phyloP scores from a whole-genome alignment of 2,888 invertebrate species.

The Caenorhabditis wallacei region DNA sequence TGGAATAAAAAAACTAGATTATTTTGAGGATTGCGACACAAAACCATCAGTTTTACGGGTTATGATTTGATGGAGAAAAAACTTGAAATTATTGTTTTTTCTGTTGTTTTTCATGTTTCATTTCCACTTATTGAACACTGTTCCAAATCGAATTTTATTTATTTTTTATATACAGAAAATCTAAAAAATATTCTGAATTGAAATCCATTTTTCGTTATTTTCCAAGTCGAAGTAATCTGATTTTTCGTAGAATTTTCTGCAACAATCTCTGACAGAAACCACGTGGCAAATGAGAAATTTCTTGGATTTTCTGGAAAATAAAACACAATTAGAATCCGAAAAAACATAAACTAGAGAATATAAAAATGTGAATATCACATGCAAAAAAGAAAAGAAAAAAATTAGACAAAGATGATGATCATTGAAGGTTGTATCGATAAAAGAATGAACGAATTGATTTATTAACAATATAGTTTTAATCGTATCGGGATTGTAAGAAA shows the following conservation, averaged over 20 bases:
- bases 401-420: conserved; percentile 33
- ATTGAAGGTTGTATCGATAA: conserved; percentile 42
- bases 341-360: background rate
- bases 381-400: conserved; percentile 13
- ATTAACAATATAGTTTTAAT: conserved; percentile 33
- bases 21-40: conserved; percentile 16
- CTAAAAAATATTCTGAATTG: background rate
- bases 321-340: background rate
- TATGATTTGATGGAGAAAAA: conserved; percentile 10
- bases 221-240: background rate
- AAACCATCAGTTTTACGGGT: conserved; percentile 17
- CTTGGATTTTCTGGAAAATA: conserved; percentile 10
- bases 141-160: conserved; percentile 7
- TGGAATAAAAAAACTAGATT: conserved; percentile 38
- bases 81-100: conserved; percentile 8
- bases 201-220: background rate
- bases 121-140: conserved; percentile 4
- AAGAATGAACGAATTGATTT: conserved; percentile 43
- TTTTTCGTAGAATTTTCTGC: conserved; percentile 19
- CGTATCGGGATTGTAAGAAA: conserved; percentile 1
- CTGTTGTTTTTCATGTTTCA: conserved; percentile 2
- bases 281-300: conserved; percentile 21
- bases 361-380: conserved; percentile 32
- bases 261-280: conserved; percentile 17
- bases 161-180: conserved; percentile 15